Conservation (phyloP, 2,113 vertebrate species). For the Otus sunia region DNA sequence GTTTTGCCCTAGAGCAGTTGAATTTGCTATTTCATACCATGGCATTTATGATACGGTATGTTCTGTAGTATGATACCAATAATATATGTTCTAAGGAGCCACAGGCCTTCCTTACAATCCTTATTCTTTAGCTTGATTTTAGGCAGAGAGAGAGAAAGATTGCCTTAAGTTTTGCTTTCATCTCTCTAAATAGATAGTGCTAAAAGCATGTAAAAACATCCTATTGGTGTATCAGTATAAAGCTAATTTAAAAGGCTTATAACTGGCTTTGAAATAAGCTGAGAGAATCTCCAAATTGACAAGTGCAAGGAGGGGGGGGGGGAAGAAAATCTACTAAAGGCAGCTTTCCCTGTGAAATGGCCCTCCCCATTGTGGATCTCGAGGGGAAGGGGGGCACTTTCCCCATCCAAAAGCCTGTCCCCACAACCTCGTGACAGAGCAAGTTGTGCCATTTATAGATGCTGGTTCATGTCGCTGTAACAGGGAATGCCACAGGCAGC, state of each 20-base stretch:
- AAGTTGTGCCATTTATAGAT: not conserved
- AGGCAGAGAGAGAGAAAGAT: not conserved
- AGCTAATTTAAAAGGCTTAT: not conserved
- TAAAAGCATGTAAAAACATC: not conserved
- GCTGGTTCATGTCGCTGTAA: not conserved
- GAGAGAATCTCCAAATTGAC: not conserved
- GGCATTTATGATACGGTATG: not conserved
- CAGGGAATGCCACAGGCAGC: not conserved
- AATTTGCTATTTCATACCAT: not conserved
- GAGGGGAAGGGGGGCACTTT: fast-evolving
- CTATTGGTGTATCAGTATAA: not conserved
- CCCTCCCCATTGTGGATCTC: not conserved
- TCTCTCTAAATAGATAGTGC: not conserved
- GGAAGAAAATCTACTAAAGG: not conserved
- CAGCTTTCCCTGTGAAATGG: not conserved
- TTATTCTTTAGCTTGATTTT: not conserved
- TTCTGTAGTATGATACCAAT: not conserved
- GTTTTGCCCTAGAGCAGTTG: not conserved
- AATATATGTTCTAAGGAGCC: not conserved
- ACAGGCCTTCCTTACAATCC: not conserved
- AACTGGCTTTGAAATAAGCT: not conserved
- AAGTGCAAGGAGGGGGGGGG: not conserved
- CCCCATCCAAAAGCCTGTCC: not conserved
- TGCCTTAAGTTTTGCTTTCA: not conserved
- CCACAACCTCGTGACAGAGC: fast-evolving